These are phyloP conservation scores for Melanogrammus aeglefinus DNA, from an alignment of 2,797 vertebrate genomes.

Conservation along the genomic window DNA sequence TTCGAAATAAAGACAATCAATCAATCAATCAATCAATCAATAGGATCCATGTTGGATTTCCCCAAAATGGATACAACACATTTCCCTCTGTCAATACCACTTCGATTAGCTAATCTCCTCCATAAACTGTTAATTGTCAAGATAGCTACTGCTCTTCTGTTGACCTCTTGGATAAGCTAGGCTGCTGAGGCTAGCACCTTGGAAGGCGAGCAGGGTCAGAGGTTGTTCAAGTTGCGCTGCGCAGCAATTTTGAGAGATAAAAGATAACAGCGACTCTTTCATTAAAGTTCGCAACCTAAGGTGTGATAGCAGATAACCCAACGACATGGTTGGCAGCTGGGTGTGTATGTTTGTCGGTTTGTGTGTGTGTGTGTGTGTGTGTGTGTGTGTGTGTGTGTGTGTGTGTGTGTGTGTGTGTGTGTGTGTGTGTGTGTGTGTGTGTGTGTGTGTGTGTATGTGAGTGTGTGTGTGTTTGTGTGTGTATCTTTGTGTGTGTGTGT, in stretches of 20 bases:
- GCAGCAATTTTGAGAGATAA: background rate
- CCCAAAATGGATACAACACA: background rate
- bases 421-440: too few species aligned
- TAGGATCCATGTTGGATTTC: background rate
- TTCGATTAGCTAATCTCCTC: background rate
- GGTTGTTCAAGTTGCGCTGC: background rate
- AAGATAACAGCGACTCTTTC: background rate
- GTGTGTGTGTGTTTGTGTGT: background rate
- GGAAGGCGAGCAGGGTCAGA: background rate
- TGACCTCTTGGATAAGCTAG: background rate
- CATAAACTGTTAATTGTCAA: background rate
- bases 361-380: background rate
- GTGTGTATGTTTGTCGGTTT: background rate
- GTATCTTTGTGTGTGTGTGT: too few species aligned
- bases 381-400: too few species aligned
- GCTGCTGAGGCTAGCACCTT: background rate
- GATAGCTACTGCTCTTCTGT: background rate
- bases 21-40: too few species aligned
- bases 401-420: too few species aligned
- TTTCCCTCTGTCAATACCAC: background rate
- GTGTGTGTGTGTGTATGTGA: background rate
- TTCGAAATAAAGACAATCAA: too few species aligned
- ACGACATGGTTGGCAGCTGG: background rate
- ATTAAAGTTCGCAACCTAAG: background rate
- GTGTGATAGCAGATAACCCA: slow-evolving; percentile 14